Base-by-base conservation (phyloP, 2,888 invertebrate genomes). In the Scaptomyza tumidula region DNA sequence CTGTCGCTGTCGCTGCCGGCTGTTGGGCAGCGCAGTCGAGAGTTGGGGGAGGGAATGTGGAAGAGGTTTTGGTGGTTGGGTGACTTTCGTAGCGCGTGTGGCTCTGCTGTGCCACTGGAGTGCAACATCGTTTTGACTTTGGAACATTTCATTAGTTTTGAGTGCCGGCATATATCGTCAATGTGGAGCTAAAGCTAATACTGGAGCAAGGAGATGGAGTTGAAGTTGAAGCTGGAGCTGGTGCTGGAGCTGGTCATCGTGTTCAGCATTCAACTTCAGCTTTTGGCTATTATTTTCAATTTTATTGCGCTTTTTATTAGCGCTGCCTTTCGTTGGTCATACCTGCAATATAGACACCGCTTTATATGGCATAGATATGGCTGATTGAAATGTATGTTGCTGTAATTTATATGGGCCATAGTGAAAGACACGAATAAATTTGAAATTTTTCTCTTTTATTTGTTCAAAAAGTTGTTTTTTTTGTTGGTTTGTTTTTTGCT, bases 121-220 rank as follows among this genome's bases (percentile, higher is more conserved):
- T 33, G 72, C 53, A 54, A 56, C 65, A 79, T 68, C 86, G 75
- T 83, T 80, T 84, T 75, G 76, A 76, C 72, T 84, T 80, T 82
- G 77, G 80, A 88, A 88, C 86, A 86, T 86, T 86, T 88, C 88
- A 86, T 86, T 86, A 88, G 85, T 88, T 88, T 88, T 88, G 85
- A 88, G 86, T 86, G 86, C 85, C 86, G 79, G 86, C 80, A 86
- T 88, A 86, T 79, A 83, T 88, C 71, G 83, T 82, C 73, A 55
- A 76, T 76, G 7, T 29, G 33, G 33, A 49, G 19, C 1, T 27
- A 5, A 0, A 50, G 49, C 19, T 60, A 55, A 43, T 35, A 33
- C 10, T 61, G 57, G 58, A 11, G 14, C 1, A 29, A 29, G 27
- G 0, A 6, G 27, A 7, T 29, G 33, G 33, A 49, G 19, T 1